Base-by-base conservation (phyloP, 2,113 vertebrate species). In the Pelecanoides urinatrix region DNA sequence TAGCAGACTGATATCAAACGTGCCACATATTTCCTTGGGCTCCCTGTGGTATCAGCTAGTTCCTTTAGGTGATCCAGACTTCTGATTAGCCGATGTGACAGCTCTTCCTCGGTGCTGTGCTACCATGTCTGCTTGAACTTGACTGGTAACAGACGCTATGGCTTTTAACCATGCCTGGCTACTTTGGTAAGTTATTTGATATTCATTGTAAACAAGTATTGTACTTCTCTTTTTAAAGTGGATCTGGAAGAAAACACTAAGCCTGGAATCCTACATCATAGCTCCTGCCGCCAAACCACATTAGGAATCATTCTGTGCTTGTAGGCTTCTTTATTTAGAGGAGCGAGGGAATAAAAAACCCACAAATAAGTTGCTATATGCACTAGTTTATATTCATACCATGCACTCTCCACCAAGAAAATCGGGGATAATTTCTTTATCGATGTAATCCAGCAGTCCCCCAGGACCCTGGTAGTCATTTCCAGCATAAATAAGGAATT, bases 401-500 rank as follows among this genome's bases (percentile, higher is more conserved):
- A 99, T 97, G 97, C 99, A 99, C 86, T 99, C 99, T 63, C 99
- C 99, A 56, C 99, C 98, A 23, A 99, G 98, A 95, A 99, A 99
- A 86, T 99, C 99, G 1, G 99, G 99, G 83, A 99, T 99, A 73
- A 99, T 97, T 96, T 99, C 98, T 94, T 93, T 99, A 97, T 99
- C 98, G 0, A 99, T 99, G 97, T 99, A 99, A 96, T 99, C 99
- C 96, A 99, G 97, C 89, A 99, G 95, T 40, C 99, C 99, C 34
- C 99, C 99, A 13, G 99, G 98, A 34, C 98, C 99, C 96, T 99
- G 99, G 97, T 99, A 99, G 97, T 99, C 99, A 34, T 99, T 99
- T 50, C 99, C 99, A 62, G 99, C 99, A 50, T 99, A 99, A 93
- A 99, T 99, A 36, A 99, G 99, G 94, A 99, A 99, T 86, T 99